These are phyloP conservation scores for Hypselothyrea guttata DNA, from an alignment of 2,888 invertebrate genomes.

Conservation along the genomic window DNA sequence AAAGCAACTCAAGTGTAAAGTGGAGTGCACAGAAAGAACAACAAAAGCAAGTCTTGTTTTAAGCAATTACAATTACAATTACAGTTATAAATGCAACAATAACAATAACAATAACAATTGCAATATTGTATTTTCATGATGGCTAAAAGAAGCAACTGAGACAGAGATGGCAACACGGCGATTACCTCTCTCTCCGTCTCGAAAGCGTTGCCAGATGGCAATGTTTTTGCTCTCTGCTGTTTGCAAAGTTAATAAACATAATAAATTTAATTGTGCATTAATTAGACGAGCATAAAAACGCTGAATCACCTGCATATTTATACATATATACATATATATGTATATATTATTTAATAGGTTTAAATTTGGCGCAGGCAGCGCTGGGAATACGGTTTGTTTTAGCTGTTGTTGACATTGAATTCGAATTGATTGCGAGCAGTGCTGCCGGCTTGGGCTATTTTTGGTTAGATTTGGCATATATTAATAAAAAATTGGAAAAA, in stretches of 20 bases:
- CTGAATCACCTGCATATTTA: conserved; percentile 38
- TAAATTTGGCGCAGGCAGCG: conserved; percentile 39
- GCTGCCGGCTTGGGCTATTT: too few relatives aligned
- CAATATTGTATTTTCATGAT: conserved; percentile 40
- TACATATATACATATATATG: conserved; percentile 11
- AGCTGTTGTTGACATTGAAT: conserved; percentile 53
- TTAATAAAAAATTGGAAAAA: too few relatives aligned
- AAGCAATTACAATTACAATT: conserved; percentile 8
- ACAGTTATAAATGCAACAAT: conserved; percentile 29
- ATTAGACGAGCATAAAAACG: conserved; percentile 18
- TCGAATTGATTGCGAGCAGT: conserved; percentile 24
- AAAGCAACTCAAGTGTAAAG: conserved; percentile 42
- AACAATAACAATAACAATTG: conserved; percentile 31
- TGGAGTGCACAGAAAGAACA: conserved; percentile 27
- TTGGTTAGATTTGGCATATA: too few relatives aligned
- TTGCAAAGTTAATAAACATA: conserved; percentile 10
- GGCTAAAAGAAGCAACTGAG: conserved; percentile 26
- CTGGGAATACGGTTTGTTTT: conserved; percentile 1
- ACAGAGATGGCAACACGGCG: conserved; percentile 15
- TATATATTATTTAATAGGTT: conserved; percentile 27
- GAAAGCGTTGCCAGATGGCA: conserved; percentile 47
- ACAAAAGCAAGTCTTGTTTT: conserved; percentile 28
- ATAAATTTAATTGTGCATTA: conserved; percentile 24
- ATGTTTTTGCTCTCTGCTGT: conserved; percentile 6
- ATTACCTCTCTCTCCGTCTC: conserved; percentile 16